Conservation (phyloP, 2,113 vertebrate genomes). For the Nanorana parkeri region DNA sequence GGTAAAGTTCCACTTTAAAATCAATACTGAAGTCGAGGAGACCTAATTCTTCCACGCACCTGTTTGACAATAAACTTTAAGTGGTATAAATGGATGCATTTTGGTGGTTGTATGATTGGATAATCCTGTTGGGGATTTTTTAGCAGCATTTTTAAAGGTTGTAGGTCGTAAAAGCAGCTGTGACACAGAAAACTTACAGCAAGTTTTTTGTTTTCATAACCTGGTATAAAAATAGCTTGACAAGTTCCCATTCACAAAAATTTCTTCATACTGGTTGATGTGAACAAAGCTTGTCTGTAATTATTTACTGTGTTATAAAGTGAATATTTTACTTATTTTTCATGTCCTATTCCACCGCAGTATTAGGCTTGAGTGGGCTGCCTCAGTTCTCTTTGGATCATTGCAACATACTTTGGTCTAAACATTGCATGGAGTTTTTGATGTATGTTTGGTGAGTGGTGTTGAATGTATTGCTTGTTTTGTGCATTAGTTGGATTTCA, state of each 20-base stretch:
- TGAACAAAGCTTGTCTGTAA: background rate
- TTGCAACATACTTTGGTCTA: no score
- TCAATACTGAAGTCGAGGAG: background rate
- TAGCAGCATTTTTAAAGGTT: background rate
- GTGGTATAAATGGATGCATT: constrained; percentile 9
- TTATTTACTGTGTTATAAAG: no score
- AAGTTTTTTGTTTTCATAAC: background rate
- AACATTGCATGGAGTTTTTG: no score
- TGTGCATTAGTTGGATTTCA: no score
- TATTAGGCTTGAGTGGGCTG: no score
- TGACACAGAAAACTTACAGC: background rate
- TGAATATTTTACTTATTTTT: no score
- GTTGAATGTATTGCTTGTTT: no score
- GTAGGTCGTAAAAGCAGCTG: background rate
- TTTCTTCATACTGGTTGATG: background rate
- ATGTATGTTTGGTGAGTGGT: no score
- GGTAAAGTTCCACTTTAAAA: no score
- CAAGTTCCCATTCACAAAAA: background rate
- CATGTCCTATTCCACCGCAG: no score
- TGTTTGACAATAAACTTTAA: background rate
- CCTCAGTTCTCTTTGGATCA: no score
- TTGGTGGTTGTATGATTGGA: background rate
- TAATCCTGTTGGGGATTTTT: background rate
- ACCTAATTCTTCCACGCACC: no score
- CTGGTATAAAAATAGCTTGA: background rate